Conservation (phyloP, 2,797 vertebrate species). For the Cryptoprocta ferox region DNA sequence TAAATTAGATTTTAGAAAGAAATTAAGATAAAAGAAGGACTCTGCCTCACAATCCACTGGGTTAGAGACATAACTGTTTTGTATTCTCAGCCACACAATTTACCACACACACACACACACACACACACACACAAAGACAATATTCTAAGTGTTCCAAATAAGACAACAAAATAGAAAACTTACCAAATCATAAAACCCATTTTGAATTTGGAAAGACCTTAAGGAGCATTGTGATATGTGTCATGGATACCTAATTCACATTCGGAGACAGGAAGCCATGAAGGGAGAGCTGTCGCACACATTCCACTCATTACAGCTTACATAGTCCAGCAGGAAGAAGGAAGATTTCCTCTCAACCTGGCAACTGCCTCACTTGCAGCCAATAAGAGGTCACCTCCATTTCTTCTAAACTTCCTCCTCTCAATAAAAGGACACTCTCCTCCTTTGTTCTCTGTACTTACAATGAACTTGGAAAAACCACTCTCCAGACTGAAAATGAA, state of each 20-base stretch:
- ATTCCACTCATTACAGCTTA: not conserved
- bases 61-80: not conserved
- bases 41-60: not conserved
- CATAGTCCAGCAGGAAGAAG: not conserved
- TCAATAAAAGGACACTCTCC: not conserved
- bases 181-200: not conserved
- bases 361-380: not conserved
- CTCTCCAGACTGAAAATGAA: not conserved
- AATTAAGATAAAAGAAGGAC: not conserved
- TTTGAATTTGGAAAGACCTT: not conserved
- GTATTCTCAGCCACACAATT: not conserved
- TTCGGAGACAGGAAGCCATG: not conserved
- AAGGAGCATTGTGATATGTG: not conserved
- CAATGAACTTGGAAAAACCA: not conserved
- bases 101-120: not conserved
- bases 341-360: not conserved
- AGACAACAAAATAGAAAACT: not conserved
- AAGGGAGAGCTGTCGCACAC: not conserved
- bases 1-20: not conserved
- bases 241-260: not conserved
- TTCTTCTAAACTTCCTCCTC: not conserved
- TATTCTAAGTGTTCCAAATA: not conserved
- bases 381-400: not conserved
- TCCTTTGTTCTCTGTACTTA: not conserved
- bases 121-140: no score